Base-by-base conservation (phyloP, 2,888 invertebrate species). In the Tachina lurida region DNA sequence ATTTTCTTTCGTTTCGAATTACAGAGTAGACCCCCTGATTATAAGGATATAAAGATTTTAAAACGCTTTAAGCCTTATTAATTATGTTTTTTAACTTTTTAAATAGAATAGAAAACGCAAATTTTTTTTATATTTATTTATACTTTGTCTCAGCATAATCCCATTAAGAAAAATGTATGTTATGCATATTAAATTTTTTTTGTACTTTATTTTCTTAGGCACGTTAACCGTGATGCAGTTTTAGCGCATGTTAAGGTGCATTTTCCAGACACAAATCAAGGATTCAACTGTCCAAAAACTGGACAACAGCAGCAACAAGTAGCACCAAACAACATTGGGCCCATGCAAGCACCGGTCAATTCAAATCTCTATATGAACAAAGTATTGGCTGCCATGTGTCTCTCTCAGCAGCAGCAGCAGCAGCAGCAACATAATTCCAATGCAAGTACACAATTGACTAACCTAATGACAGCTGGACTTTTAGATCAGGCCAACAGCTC, bases 221-320 rank as follows among this genome's bases (percentile, higher is more conserved):
- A 95, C 91, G 93, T 94, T 39, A 95, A 94, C 89, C 94, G 95
- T 68, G 95, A 95, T 76, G 94, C 95, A 31, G 94, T 96, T 2
- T 92, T 95, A 87, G 93, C 94, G 17, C 96, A 96, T 88, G 95
- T 96, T 2, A 95, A 95, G 88, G 94, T 94, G 47, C 95, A 95
- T 89, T 95, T 95, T 67, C 91, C 93, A 87, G 93, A 92, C 67
- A 74, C 88, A 13, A 90, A 87, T 83, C 89, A 88, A 4, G 86
- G 88, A 19, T 88, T 88, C 4, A 78, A 83, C 45, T 68, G 88
- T 15, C 70, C 87, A 15, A 88, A 87, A 67, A 75, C 86, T 5
- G 62, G 84, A 3, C 86, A 84, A 49, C 78, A 83, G 3, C 86
- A 84, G 45, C 78, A 79, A 49, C 77, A 60, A 41, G 39, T 39